These are phyloP conservation scores for Plutella xylostella DNA, from an alignment of 2,888 invertebrate genomes.

Conservation along the genomic window DNA sequence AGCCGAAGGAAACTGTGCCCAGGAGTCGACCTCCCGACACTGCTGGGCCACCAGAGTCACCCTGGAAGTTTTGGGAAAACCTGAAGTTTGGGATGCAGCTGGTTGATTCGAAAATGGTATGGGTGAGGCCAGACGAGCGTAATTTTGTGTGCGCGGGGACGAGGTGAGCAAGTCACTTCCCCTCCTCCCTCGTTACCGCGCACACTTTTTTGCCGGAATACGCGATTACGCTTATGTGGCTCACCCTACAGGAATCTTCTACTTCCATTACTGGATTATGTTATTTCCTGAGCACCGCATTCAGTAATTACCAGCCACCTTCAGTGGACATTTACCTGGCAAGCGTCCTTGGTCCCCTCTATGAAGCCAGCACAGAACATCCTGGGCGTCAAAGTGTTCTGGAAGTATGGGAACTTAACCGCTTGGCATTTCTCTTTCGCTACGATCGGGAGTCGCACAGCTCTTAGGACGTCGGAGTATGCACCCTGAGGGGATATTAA, in stretches of 20 bases:
- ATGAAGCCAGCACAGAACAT: conserved; percentile 61
- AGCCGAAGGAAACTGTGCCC: conserved; percentile 60
- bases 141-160: no score
- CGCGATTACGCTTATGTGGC: no score
- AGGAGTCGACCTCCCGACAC: conserved; percentile 44
- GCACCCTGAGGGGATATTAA: conserved; percentile 39
- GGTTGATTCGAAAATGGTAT: no score
- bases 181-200: no score
- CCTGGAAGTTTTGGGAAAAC: conserved; percentile 31
- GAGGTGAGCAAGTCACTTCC: no score
- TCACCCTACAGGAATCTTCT: no score
- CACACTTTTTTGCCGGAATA: no score
- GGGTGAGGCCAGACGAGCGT: no score
- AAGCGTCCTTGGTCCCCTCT: conserved; percentile 54
- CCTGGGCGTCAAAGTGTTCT: conserved; percentile 43
- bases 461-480: conserved; percentile 43
- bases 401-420: conserved; percentile 52
- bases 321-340: conserved; percentile 50
- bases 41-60: conserved; percentile 61
- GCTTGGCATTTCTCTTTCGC: conserved; percentile 49
- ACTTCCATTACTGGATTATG: no score
- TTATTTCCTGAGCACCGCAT: no score
- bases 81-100: not conserved
- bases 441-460: conserved; percentile 51
- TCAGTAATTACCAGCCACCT: no score